Base-by-base conservation (phyloP, 2,113 vertebrate genomes). In the Paralichthys olivaceus region DNA sequence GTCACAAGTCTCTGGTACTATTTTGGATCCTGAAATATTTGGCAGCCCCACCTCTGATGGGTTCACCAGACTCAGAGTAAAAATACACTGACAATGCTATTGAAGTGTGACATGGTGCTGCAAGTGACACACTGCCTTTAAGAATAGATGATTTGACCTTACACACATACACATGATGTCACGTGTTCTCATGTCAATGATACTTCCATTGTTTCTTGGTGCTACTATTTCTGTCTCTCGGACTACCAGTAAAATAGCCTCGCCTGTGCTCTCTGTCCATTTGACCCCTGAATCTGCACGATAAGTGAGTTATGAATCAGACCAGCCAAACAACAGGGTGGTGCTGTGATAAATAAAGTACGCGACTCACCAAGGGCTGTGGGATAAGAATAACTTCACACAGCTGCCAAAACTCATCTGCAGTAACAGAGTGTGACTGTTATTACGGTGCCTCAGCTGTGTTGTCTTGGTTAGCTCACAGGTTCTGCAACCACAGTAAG, bases 341-440 rank as follows among this genome's bases (percentile, higher is more conserved):
- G 72, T 29, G 72, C 45, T 43, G 73, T 19, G 54, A 71, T 90
- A 86, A 69, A 87, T 62, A 55, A 58, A 47, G 75, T 68, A 6
- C 23, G 47, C 40, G 69, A 67, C 68, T 61, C 45, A 70, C 22
- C 12, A 15, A 55, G 34, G 56, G 1, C 64, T 63, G 34, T 5
- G 58, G 43, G 56, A 54, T 73, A 51, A 61, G 53, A 85, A 84
- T 79, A 84, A 47, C 25, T 20, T 40, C 15, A 43, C 25, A 34
- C 47, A 47, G 28, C 12, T 23, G 3, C 61, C 23, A 61, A 47
- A 61, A 60, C 11, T 23, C 2, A 12, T 40, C 12, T 40, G n/a
- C 66, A 67, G 15, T 20, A 37, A 25, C 47, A 23, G 32, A 54
- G 15, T 63, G 26, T 0, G 3, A 37, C 34, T 72, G 68, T 69